Base-by-base conservation (phyloP, 2,113 vertebrate genomes). In the Climacteris rufus region DNA sequence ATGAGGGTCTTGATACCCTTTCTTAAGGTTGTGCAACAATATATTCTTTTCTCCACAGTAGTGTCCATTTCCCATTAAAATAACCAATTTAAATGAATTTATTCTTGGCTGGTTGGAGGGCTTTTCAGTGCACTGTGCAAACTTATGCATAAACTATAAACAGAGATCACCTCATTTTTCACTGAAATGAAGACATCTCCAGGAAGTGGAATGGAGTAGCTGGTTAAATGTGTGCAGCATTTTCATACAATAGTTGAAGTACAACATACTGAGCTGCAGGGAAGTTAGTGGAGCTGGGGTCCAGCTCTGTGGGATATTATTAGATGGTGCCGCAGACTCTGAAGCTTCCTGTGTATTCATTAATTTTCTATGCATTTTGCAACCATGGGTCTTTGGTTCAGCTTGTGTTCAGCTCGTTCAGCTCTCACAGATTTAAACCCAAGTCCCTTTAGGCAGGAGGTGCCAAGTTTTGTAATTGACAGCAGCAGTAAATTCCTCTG, bases 401-500 rank as follows among this genome's bases (percentile, higher is more conserved):
- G 63, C 25, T 53, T 53, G 39, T 78, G 60, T 70, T 83, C 33
- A 44, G 52, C 57, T 82, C n/a, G 7, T 87, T 93, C 71, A 80
- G 79, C 16, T 2, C 79, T 95, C 64, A 21, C 39, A 80, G 69
- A 37, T 71, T 45, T 44, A 83, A 96, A 93, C 60, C 33, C 86
- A 81, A 89, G 83, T 83, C 76, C 31, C 52, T 89, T 90, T 71
- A 89, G 76, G 64, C 68, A n/a, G 60, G 8, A 17, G 12, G 27
- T 91, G 96, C 94, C 96, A 97, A 95, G 91, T 90, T 92, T 70
- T 89, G 33, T 95, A 94, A 96, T 2, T 96, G 94, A 92, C 76
- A 95, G 95, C 94, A 91, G 91, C 93, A 97, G 93, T 70, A 70
- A 92, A 90, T 92, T 83, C 92, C 66, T 87, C 53, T 39, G 64